Percentiles rank a stretch among this genome's conserved stretches.
Conservation (phyloP, 1,140 invertebrate species). For the Halotydeus destructor region DNA sequence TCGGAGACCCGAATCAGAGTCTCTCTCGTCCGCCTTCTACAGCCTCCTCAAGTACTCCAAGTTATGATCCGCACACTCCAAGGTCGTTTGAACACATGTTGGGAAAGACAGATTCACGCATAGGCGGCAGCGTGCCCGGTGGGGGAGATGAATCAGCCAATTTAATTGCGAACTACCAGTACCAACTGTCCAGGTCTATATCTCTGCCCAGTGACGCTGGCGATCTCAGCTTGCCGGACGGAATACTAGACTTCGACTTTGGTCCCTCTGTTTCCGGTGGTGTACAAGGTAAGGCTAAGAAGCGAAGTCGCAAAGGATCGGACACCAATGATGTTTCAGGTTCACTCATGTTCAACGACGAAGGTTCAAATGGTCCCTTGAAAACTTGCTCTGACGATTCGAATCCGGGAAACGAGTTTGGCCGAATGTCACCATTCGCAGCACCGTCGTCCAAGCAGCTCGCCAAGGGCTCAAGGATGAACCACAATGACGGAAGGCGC, state of each 20-base stretch:
- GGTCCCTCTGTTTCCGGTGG: conserved; percentile 10
- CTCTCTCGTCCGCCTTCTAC: conserved; percentile 3
- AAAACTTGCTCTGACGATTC: conserved; percentile 11
- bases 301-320: conserved; percentile 4
- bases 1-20: conserved; percentile 1
- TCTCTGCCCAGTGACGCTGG: no score
- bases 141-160: conserved; percentile 1
- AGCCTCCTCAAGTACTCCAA: conserved; percentile 2
- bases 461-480: background rate
- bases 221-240: no score
- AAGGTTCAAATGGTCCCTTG: conserved; percentile 10
- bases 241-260: no score
- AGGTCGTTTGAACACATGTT: conserved; percentile 1
- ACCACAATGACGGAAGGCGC: conserved; percentile 12
- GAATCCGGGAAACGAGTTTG: conserved; percentile 1
- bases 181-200: background rate
- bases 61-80: conserved; percentile 2
- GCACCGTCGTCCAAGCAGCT: background rate
- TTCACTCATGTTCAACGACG: conserved; percentile 11
- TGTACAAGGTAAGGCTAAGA: conserved; percentile 1
- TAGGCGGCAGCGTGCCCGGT: background rate
- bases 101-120: background rate
- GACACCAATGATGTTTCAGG: conserved; percentile 6
- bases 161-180: conserved; percentile 1
- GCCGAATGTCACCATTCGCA: conserved; percentile 1